A percentile compares a stretch with the other conserved stretches of the same genome.
phyloP scores from a whole-genome alignment of 1,140 invertebrate species.

The Kradibia gibbosae region DNA sequence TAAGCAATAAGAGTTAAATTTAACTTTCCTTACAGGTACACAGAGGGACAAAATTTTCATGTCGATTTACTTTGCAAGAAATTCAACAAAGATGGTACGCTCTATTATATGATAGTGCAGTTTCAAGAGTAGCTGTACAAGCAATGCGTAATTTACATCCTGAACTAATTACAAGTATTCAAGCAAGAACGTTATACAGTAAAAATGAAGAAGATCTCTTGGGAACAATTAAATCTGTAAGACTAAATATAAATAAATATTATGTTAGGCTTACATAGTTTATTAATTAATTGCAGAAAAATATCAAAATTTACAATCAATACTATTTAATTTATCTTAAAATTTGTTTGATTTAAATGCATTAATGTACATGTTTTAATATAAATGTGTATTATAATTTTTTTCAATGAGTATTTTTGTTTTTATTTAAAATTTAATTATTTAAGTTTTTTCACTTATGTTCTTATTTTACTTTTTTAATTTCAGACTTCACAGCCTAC shows the following conservation, averaged over 20 bases:
- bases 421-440: conserved; percentile 22
- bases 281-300: conserved; percentile 7
- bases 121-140: conserved; percentile 88
- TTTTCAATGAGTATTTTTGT: too few species aligned
- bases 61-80: conserved; percentile 93
- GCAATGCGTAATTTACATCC: conserved; percentile 95
- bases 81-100: conserved; percentile 97
- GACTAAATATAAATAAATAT: too few species aligned
- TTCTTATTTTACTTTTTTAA: too few species aligned
- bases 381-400: too few species aligned
- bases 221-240: conserved; percentile 86
- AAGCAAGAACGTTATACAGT: conserved; percentile 91
- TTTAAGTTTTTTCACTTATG: not conserved
- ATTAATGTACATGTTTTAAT: too few species aligned
- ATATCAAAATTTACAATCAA: too few species aligned
- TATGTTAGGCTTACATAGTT: conserved; percentile 10
- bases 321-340: too few species aligned
- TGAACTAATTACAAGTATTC: conserved; percentile 88
- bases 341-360: too few species aligned
- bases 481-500: conserved; percentile 77
- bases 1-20: not conserved
- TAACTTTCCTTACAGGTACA: conserved; percentile 80
- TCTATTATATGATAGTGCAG: conserved; percentile 91
- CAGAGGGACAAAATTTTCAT: conserved; percentile 95
- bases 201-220: conserved; percentile 91